Percentiles rank a stretch among this genome's conserved stretches.
phyloP scores from a whole-genome alignment of 2,888 invertebrate genomes.

The Acronicta leporina region DNA sequence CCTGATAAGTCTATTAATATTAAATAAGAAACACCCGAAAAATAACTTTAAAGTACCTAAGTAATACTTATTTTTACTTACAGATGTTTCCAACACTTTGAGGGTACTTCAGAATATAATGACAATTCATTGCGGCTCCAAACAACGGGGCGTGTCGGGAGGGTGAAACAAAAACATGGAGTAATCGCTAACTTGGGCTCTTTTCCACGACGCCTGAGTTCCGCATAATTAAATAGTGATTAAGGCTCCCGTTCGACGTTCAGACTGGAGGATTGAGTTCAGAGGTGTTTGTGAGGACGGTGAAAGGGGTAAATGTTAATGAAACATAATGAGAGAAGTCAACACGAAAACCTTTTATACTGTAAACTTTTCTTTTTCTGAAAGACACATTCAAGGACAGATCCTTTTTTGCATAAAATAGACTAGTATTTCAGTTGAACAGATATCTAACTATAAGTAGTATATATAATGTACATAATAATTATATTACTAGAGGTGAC shows the following conservation, averaged over 20 bases:
- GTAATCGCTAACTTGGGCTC: slow-evolving; percentile 72
- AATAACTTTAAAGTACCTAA: slow-evolving; percentile 30
- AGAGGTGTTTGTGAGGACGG: slow-evolving; percentile 1
- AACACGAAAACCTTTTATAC: background rate
- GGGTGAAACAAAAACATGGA: slow-evolving; percentile 73
- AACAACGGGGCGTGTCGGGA: slow-evolving; percentile 46
- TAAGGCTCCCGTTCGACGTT: slow-evolving; percentile 65
- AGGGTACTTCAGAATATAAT: slow-evolving; percentile 50
- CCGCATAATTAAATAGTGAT: slow-evolving; percentile 85
- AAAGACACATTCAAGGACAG: background rate
- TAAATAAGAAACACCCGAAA: slow-evolving; percentile 10
- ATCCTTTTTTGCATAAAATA: too few relatives aligned
- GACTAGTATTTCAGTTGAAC: too few relatives aligned
- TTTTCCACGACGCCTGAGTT: slow-evolving; percentile 70
- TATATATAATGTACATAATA: too few relatives aligned
- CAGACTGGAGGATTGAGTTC: slow-evolving; percentile 49
- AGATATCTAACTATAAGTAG: too few relatives aligned
- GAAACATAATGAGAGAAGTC: background rate
- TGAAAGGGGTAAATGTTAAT: slow-evolving; percentile 8
- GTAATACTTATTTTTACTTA: slow-evolving; percentile 13
- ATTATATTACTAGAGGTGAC: too few relatives aligned
- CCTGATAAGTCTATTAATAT: background rate
- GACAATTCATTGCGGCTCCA: slow-evolving; percentile 55
- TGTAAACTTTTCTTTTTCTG: background rate
- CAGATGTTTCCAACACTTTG: slow-evolving; percentile 30